Evolutionary conservation across 2,113 vertebrate species (phyloP), one percentile per base, ranked within the genome.

Genomic region (Protobothrops flavoviridis): DNA sequence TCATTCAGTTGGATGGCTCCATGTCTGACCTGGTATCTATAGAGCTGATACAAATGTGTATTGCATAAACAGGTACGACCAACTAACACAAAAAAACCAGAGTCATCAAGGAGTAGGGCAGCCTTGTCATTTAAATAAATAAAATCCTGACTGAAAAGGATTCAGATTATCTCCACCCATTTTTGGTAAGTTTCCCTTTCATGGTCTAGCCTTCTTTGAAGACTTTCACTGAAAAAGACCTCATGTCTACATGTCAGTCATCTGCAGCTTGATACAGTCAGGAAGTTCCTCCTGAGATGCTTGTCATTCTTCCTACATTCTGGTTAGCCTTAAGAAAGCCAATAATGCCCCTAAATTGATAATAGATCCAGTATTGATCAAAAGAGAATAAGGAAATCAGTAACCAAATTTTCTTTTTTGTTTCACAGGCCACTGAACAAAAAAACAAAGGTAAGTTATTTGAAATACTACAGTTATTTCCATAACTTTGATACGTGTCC

Each of bases 361-460:
- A 6, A 61, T 87, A 91, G 48, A 89, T 85, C 17, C 52, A 0
- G 26, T 93, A 93, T 89, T 94, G 95, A 56, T 52, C 59, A 50
- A 33, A 61, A 55, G 13, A 53, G 20, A 53, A 9, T 85, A 24
- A 0, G 6, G 48, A 69, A 94, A 93, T 95, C 86, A 97, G 95
- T 98, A 96, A 98, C 96, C 81, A 87, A 95, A 95, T 95, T 96
- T 87, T 29, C 8, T 97, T 97, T 97, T 97, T 97, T 97, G n/a
- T 98, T 98, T 95, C 97, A 81, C 74, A 98, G 98, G 98, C 98
- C 97, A 97, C 98, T 98, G 98, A 98, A 98, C 98, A 98, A 98
- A 98, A 98, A 98, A 97, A 97, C 97, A 98, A 98, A 98, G 98
- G 98, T 98, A 98, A 97, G 98, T 97, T 96, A 94, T 95, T 97